Base-by-base conservation (phyloP, 64 coral and sea anemone species). In the Montipora cactus region DNA sequence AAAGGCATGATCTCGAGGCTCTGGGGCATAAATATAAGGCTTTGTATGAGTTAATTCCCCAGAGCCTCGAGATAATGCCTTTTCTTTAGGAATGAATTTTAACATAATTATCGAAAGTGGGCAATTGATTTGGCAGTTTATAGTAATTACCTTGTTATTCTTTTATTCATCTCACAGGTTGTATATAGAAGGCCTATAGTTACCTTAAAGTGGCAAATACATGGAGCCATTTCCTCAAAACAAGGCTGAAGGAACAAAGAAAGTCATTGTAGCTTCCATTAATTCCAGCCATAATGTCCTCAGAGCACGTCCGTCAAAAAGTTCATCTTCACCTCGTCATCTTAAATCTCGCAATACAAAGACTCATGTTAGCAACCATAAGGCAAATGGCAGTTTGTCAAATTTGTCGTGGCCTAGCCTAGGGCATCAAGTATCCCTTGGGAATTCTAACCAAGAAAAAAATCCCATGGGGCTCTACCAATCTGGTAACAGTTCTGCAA, bases 171-270 rank as follows among this genome's bases (percentile, higher is more conserved):
- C 5, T 71, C 68, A n/a, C 46, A 83, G 59, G 23, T 0, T 50
- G 7, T 3, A 11, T 71, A 44, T 70, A 45, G 49, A 44, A 49
- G 49, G 11, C 16, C 46, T 71, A 18, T 72, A 50, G 8, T 7
- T 49, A 16, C 4, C 3, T 22, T 9, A 50, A 0, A 5, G 12
- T 21, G n/a, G 18, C 5, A 10, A 47, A 11, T 14, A 1, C 16
- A 86, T 86, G 82, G 82, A 86, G 47, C 66, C 66, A 67, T 72
- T 86, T 50, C 5, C 82, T 70, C 82, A 20, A 2, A 47, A 72
- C 62, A 86, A 86, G 45, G 64, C 45, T n/a, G 66, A 86, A 9
- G 82, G 82, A 51, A n/a, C 82, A 71, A 86, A 86, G 82, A 86
- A 86, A 86, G 64, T 86, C 8, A 86, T 86, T 71, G 46, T 71